A percentile compares a stretch with the other conserved stretches of the same genome.
Conservation (phyloP, 2,888 invertebrate genomes). For the Anarsia innoxiella region DNA sequence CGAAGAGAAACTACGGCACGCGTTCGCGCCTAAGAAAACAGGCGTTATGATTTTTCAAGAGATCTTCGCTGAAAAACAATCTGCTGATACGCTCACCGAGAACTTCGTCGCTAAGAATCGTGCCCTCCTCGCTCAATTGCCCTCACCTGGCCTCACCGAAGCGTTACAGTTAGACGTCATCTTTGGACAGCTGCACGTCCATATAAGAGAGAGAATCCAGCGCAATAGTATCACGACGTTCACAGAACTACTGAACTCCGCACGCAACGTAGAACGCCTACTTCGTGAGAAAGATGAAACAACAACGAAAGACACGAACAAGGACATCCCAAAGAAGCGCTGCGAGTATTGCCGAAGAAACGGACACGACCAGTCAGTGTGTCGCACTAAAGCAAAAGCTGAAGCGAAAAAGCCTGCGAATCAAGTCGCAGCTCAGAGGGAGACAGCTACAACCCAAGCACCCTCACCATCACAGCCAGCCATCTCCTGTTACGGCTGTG, state of each 20-base stretch:
- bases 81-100: constrained; percentile 1
- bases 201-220: neutral
- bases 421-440: neutral
- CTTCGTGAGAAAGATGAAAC: neutral
- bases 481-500: constrained; percentile 19
- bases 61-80: constrained; percentile 1
- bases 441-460: constrained; percentile 3
- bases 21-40: constrained; percentile 3
- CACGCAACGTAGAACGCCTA: neutral
- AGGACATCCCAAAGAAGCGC: too few relatives aligned
- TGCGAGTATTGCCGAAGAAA: constrained; percentile 3
- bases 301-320: too few relatives aligned
- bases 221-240: neutral
- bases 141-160: neutral
- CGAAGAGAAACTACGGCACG: constrained; percentile 10
- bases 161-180: neutral
- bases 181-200: constrained; percentile 1
- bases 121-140: neutral
- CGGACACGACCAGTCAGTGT: too few relatives aligned
- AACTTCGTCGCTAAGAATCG: constrained; percentile 4
- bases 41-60: constrained; percentile 8
- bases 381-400: too few relatives aligned
- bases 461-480: constrained; percentile 2
- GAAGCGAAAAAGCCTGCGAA: too few relatives aligned
- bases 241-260: neutral